Evolutionary conservation across 2,888 invertebrate genomes (phyloP).

Genomic region (Biston stratarius): DNA sequence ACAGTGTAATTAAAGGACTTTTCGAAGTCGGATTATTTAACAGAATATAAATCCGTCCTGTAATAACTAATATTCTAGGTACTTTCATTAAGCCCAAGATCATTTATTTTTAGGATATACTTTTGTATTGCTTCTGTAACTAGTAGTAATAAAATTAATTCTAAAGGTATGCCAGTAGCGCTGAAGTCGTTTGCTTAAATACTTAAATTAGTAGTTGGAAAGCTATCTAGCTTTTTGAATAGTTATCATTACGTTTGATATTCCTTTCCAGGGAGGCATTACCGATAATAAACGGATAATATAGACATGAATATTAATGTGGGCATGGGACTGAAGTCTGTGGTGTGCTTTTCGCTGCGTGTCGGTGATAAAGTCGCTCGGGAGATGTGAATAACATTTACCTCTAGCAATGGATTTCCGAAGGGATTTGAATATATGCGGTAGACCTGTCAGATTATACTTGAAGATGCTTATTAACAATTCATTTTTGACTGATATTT

Average conservation of each 20-base stretch:
- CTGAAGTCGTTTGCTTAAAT: not conserved
- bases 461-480: constrained; percentile 28
- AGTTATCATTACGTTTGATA: constrained; percentile 12
- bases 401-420: constrained; percentile 59
- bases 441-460: constrained; percentile 44
- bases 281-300: constrained; percentile 21
- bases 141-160: not conserved
- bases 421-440: constrained; percentile 43
- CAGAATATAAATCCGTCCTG: constrained; percentile 47
- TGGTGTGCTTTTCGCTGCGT: constrained; percentile 42
- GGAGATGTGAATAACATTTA: constrained; percentile 54
- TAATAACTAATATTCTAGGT: constrained; percentile 12
- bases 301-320: constrained; percentile 30
- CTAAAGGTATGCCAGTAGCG: not conserved
- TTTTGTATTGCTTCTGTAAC: not conserved
- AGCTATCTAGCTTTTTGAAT: constrained; percentile 13
- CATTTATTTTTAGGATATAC: not conserved
- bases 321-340: constrained; percentile 17
- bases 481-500: constrained; percentile 21
- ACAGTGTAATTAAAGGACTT: constrained; percentile 75
- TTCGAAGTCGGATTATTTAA: constrained; percentile 68
- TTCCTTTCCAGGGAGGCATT: constrained; percentile 21
- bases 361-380: constrained; percentile 54
- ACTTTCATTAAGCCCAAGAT: not conserved
- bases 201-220: not conserved